Conservation (phyloP, 2,113 vertebrate species). For the Myodes glareolus region DNA sequence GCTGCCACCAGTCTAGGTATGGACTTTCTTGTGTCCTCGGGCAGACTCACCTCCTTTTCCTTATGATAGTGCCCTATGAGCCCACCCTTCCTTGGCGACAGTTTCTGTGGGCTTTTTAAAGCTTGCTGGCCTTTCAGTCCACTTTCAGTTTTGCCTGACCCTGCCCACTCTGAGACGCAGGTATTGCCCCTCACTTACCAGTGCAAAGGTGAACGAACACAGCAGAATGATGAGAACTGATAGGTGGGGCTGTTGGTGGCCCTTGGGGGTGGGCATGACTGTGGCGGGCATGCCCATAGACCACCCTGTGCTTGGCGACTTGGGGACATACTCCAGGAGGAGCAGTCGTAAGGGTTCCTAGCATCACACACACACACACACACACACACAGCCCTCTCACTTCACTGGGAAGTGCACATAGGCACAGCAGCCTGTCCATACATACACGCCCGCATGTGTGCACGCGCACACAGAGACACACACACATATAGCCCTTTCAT, state of each 20-base stretch:
- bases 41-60: neutral
- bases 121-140: neutral
- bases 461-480: too few relatives aligned
- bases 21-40: neutral
- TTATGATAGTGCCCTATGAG: neutral
- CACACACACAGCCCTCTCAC: neutral
- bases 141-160: neutral
- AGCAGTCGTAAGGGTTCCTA: too few relatives aligned
- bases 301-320: neutral
- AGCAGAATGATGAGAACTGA: neutral
- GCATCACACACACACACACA: neutral
- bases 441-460: accelerated
- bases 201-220: neutral
- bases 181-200: neutral
- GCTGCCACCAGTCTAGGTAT: neutral
- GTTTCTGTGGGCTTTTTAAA: neutral
- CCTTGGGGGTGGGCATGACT: neutral
- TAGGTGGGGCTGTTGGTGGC: neutral
- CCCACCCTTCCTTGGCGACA: neutral
- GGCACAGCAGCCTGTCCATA: too few relatives aligned
- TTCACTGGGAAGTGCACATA: neutral
- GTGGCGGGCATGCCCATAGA: neutral
- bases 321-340: neutral
- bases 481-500: neutral
- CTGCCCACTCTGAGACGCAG: neutral